Evolutionary conservation across 1,140 invertebrate species (phyloP).

Genomic region (Drosophila biarmipes): DNA sequence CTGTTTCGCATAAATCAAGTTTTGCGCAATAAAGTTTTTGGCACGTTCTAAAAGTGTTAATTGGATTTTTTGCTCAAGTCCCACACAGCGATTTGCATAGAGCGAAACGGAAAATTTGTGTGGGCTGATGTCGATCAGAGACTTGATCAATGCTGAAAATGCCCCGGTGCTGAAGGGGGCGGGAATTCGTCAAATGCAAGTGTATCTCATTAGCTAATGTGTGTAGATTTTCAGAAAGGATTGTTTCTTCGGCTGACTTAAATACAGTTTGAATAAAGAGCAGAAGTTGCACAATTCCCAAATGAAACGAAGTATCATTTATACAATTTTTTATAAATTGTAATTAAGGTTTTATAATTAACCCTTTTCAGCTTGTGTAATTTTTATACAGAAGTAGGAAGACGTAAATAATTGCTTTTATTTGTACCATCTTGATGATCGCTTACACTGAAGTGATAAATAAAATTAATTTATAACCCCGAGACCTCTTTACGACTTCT

Average conservation of each 20-base stretch:
- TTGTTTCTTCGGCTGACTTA: not conserved
- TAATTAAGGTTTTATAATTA: no score
- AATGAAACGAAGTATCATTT: not conserved
- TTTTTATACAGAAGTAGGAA: no score
- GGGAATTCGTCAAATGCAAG: slow-evolving; percentile 30
- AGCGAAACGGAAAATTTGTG: slow-evolving; percentile 15
- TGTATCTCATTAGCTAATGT: slow-evolving; percentile 29
- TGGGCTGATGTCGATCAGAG: slow-evolving; percentile 37
- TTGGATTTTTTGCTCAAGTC: slow-evolving; percentile 33
- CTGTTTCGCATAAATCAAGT: slow-evolving; percentile 62
- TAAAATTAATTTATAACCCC: slow-evolving; percentile 14
- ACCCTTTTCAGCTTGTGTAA: not conserved
- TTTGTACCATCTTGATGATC: not conserved
- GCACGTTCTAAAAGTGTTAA: slow-evolving; percentile 71
- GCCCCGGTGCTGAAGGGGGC: slow-evolving; percentile 15
- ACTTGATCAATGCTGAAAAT: slow-evolving; percentile 38
- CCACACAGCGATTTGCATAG: slow-evolving; percentile 35
- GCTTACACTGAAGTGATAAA: slow-evolving; percentile 16
- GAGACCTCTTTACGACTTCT: slow-evolving; percentile 53
- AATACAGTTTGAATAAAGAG: not conserved
- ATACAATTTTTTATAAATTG: not conserved
- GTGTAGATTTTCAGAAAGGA: not conserved
- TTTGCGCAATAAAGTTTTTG: slow-evolving; percentile 66
- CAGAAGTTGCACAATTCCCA: not conserved
- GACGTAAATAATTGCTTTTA: not conserved